Evolutionary conservation across 2,888 invertebrate species (phyloP).

Genomic region (Pandemis corylana): DNA sequence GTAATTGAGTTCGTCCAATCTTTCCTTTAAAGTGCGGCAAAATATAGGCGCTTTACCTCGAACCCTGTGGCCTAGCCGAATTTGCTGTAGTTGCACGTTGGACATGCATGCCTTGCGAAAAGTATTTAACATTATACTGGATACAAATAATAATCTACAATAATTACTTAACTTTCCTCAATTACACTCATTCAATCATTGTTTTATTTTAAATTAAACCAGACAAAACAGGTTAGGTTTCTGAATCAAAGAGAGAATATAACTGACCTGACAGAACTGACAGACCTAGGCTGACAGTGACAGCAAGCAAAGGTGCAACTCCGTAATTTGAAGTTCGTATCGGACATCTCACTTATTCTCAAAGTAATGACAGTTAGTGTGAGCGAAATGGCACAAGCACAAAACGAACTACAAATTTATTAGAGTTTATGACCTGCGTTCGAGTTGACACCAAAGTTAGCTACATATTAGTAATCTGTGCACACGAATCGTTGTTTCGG

Average conservation of each 20-base stretch:
- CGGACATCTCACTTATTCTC: no score
- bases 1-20: slow-evolving; percentile 86
- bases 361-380: no score
- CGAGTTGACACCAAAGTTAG: no score
- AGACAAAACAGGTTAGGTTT: neutral
- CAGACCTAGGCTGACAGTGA: neutral
- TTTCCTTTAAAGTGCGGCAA: slow-evolving; percentile 88
- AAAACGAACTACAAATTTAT: no score
- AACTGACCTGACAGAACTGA: neutral
- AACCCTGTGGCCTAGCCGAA: slow-evolving; percentile 83
- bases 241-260: neutral
- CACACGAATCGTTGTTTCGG: no score
- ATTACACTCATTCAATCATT: neutral
- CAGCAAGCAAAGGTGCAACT: neutral
- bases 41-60: slow-evolving; percentile 90
- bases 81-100: slow-evolving; percentile 69
- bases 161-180: neutral
- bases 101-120: slow-evolving; percentile 56
- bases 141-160: neutral
- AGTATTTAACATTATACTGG: slow-evolving; percentile 62
- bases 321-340: no score
- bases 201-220: neutral
- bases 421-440: no score
- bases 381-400: no score
- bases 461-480: no score